Conservation (phyloP, 2,888 invertebrate species). For the Deladenus siricidicola region DNA sequence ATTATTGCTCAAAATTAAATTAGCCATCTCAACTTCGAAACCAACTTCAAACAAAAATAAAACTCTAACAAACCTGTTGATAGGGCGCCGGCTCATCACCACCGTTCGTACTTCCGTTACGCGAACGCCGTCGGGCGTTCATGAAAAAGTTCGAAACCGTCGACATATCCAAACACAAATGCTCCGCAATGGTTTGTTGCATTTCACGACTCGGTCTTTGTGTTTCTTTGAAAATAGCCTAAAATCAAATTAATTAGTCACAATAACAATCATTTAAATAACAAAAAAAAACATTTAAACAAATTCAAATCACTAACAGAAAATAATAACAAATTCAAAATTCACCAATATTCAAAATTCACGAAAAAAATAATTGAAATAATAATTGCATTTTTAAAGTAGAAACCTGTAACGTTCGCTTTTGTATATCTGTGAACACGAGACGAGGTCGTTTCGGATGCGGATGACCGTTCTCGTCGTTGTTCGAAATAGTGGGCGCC, state of each 20-base stretch:
- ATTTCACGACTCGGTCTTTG: constrained; percentile 41
- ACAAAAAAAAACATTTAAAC: not conserved
- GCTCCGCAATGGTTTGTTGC: constrained; percentile 45
- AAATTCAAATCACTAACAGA: not conserved
- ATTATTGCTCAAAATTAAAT: too few species aligned
- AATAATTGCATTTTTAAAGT: not conserved
- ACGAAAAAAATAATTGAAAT: too few species aligned
- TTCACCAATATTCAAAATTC: not conserved
- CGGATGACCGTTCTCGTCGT: constrained; percentile 14
- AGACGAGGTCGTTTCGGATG: constrained; percentile 67
- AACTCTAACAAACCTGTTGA: constrained; percentile 20
- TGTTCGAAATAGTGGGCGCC: constrained; percentile 7
- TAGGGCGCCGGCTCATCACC: constrained; percentile 35
- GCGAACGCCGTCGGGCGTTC: constrained; percentile 32
- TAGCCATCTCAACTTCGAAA: too few species aligned
- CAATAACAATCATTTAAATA: not conserved
- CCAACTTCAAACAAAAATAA: too few species aligned
- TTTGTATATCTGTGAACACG: constrained; percentile 99
- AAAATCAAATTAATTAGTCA: constrained; percentile 4
- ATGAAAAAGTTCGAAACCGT: constrained; percentile 45
- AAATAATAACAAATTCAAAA: not conserved
- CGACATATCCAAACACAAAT: constrained; percentile 38
- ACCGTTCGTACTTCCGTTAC: constrained; percentile 23
- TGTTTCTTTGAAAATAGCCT: constrained; percentile 47
- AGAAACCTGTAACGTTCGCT: constrained; percentile 75